Evolutionary conservation across 2,797 vertebrate species (phyloP), one percentile per base, ranked within the genome.

Genomic region (Malacoraja senta): DNA sequence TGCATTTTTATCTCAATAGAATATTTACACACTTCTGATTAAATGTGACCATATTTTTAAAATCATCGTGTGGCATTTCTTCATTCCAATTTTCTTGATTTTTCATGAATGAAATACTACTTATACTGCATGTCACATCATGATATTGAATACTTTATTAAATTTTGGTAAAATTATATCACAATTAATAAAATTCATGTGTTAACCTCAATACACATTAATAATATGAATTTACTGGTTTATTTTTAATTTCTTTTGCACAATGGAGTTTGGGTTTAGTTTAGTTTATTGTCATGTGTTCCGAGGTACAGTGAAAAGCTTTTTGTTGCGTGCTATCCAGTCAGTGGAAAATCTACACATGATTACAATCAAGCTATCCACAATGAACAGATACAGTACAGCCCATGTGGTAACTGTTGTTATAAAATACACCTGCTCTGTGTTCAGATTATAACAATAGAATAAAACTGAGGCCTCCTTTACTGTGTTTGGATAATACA

Each of bases 121-220:
- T 58, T 61, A 61, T 3, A 84, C 21, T 21, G 6, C 1, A 84
- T 61, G 12, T 84, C 44, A 83, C 21, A 24, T 26, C 12, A 10
- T 61, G 10, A 84, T 61, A 84, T 10, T 84, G 81, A 84, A 84
- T 29, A 58, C 26, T 84, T 84, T 26, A 53, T 84, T 84, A 84
- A 74, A 24, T 74, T 74, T 72, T 26, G 3, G 71, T 24, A 74
- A 74, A 74, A 74, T 74, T 58, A 84, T 84, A 53, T 84, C 81
- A 61, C 44, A 61, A 26, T 17, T 35, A 78, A 15, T 61, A 61
- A 84, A 26, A 12, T 26, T 35, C 29, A 8, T 53, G 44, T 80
- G 35, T 58, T 10, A 84, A 84, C 7, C 1, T 61, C 44, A 58
- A 24, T 12, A 84, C 9, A 13, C 21, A 84, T 84, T 24, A 84